Evolutionary conservation across 2,797 vertebrate genomes (phyloP), one percentile per base, ranked within the genome.

Genomic region (Sebastes taczanowskii): DNA sequence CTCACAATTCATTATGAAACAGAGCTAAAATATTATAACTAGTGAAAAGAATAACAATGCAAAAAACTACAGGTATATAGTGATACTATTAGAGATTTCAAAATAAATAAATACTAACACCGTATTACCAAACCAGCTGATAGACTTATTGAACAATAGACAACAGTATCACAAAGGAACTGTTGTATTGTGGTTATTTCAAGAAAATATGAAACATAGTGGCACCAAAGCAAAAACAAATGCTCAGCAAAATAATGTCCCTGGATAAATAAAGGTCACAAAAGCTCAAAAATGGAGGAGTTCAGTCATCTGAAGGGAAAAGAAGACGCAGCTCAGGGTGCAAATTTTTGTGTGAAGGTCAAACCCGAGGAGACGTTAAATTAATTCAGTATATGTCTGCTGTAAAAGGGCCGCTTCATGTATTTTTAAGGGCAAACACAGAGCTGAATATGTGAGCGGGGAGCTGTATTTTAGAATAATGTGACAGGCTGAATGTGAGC

Each of bases 361-460:
- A 89, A 84, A 89, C 69, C 85, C 27, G 80, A 81, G 78, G 34
- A 89, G 74, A 83, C 46, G 34, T 52, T 80, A 56, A 86, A 88
- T 83, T 53, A 87, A 88, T 85, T 84, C 73, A 42, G 75, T 55
- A 74, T 74, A 18, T 20, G 69, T 70, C 81, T 80, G 86, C 86
- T 77, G 78, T 75, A 84, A 85, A 88, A 80, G 61, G 46, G 3
- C 11, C 27, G 68, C 86, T 90, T 91, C 77, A 74, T 88, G 83
- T 92, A 74, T 88, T 87, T 93, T 84, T 88, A 86, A 87, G 79
- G 86, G 75, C 84, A 88, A 86, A 91, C 73, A 84, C 67, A 18
- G 58, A 67, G 72, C 65, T 29, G 63, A 71, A 78, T 68, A 66
- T 83, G 75, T 25, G 55, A 81, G 81, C 9, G 5, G 71, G 82